These are phyloP conservation scores for Mustela lutreola DNA, from an alignment of 2,113 vertebrate genomes.

Conservation along the genomic window DNA sequence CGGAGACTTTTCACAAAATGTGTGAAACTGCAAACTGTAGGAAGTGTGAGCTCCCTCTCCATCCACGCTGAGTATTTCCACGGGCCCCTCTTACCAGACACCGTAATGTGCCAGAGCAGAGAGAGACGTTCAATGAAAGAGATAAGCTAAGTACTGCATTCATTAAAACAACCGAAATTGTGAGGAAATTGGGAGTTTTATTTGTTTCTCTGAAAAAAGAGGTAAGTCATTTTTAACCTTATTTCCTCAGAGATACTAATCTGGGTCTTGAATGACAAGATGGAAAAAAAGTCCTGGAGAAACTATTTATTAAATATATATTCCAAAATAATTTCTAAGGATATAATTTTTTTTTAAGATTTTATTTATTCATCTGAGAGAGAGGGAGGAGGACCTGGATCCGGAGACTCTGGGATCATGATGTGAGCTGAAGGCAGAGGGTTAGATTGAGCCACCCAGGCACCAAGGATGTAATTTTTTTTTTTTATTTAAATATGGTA, in stretches of 20 bases:
- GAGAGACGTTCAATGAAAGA: background rate
- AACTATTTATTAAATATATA: background rate
- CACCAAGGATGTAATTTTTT: background rate
- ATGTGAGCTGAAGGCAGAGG: no score
- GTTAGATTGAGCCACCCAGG: no score
- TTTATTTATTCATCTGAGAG: no score
- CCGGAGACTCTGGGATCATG: no score
- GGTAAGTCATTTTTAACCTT: background rate
- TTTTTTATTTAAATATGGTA: background rate
- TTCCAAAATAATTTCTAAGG: background rate
- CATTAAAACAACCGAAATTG: background rate
- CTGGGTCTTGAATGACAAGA: background rate
- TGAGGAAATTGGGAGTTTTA: background rate
- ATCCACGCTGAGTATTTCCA: background rate
- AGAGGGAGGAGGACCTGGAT: no score
- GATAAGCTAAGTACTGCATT: background rate
- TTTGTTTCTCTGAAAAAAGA: background rate
- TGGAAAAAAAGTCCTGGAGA: background rate
- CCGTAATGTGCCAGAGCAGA: background rate
- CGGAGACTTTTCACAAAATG: background rate
- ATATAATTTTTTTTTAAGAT: background rate
- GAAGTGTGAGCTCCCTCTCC: background rate
- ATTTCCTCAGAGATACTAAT: slow-evolving; percentile 14
- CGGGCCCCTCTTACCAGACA: background rate
- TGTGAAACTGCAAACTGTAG: background rate